Conservation (phyloP, 1,140 invertebrate species). For the Antheraea mylitta region DNA sequence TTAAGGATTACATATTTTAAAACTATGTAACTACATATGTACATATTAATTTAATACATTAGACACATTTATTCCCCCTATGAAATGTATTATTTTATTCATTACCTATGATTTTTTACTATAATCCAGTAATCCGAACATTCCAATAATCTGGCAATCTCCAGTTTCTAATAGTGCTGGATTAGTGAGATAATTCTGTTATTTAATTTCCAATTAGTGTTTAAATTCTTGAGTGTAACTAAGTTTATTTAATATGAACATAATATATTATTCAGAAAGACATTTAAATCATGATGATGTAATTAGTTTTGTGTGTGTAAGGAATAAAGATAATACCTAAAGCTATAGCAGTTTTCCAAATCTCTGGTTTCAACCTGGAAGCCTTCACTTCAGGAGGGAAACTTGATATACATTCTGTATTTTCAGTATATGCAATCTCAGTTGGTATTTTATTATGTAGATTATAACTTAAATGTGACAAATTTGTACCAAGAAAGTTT, state of each 20-base stretch:
- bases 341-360: constrained; percentile 77
- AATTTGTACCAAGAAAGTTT: constrained; percentile 72
- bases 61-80: no score
- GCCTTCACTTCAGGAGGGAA: constrained; percentile 67
- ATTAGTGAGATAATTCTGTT: no score
- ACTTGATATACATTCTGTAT: constrained; percentile 55
- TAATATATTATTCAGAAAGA: no score
- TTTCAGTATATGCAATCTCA: constrained; percentile 49
- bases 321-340: constrained; percentile 44
- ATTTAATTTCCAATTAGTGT: neutral
- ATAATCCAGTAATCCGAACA: no score
- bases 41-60: no score
- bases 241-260: no score
- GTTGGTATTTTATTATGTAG: constrained; percentile 62
- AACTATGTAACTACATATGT: no score
- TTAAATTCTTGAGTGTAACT: neutral
- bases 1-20: no score
- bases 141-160: no score
- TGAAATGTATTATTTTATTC: no score
- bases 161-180: no score
- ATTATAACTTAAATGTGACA: constrained; percentile 74
- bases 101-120: no score
- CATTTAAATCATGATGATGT: neutral
- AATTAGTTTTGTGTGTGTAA: neutral
- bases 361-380: constrained; percentile 73